Evolutionary conservation across 2,888 invertebrate species (phyloP).

Genomic region (Entomobrya multifasciata): DNA sequence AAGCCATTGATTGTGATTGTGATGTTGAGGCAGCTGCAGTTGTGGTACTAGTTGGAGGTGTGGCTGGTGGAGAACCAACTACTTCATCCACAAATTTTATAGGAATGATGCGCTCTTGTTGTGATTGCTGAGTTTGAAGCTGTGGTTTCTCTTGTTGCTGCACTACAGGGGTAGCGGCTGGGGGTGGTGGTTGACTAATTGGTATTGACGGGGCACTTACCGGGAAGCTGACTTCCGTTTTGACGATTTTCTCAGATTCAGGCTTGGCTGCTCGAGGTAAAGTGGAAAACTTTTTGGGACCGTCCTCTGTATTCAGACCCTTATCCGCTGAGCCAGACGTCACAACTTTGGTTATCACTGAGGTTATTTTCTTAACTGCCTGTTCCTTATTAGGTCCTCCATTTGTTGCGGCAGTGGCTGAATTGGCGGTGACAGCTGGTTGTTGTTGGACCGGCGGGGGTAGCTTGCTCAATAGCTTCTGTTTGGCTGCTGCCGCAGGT

Average conservation of each 20-base stretch:
- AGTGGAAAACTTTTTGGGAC: constrained; percentile 65
- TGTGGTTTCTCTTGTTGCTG: constrained; percentile 3
- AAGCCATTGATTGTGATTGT: constrained; percentile 50
- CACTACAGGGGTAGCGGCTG: constrained; percentile 80
- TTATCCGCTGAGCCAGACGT: constrained; percentile 71
- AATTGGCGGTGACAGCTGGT: constrained; percentile 23
- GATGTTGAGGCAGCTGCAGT: constrained; percentile 25
- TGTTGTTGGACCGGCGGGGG: constrained; percentile 30
- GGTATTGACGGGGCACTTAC: constrained; percentile 82
- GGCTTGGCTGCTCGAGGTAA: constrained; percentile 79
- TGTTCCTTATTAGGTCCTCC: constrained; percentile 74
- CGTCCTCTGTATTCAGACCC: constrained; percentile 65
- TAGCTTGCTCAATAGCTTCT: constrained; percentile 51
- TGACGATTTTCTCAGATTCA: constrained; percentile 65
- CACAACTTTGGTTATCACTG: constrained; percentile 77
- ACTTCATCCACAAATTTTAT: constrained; percentile 83
- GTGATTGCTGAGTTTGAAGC: constrained; percentile 11
- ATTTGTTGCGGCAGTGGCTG: background rate
- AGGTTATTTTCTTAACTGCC: constrained; percentile 78
- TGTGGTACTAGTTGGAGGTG: constrained; percentile 16
- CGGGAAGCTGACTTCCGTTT: constrained; percentile 84
- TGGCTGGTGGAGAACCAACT: constrained; percentile 65
- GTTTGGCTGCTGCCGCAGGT: constrained; percentile 57
- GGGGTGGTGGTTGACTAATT: constrained; percentile 81
- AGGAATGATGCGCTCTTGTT: constrained; percentile 86